Base-by-base conservation (phyloP, 2,113 vertebrate genomes). In the Argyrosomus japonicus region DNA sequence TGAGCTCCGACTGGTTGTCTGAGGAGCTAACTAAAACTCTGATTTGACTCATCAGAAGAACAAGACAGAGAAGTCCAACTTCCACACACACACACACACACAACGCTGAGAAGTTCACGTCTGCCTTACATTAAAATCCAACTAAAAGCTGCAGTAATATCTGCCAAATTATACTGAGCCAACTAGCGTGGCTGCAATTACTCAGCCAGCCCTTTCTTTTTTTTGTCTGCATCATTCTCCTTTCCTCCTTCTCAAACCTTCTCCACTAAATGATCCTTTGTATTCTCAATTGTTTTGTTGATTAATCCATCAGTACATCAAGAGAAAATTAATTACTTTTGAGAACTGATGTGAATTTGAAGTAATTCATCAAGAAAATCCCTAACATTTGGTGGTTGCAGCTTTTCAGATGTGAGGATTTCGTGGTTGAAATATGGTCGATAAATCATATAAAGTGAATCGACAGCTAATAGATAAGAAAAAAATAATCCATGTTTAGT, bases 121-220 rank as follows among this genome's bases (percentile, higher is more conserved):
- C 77, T 92, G 87, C 23, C 63, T 90, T 89, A 91, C 63, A 90
- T 92, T 82, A 86, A 83, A 90, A 68, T 84, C 36, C 71, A 82
- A 75, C 68, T 74, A 62, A 84, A 68, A 67, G 56, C 45, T 78
- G 67, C 6, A 63, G 77, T 36, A 43, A 72, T 72, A 85, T 79
- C 67, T 61, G 54, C 72, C 72, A 84, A 90, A 88, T 83, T 36
- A 60, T 48, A 69, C 56, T 11, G 53, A 84, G 82, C 75, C 58
- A 82, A 83, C 27, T 68, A 68, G 51, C 6, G 23, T 81, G 68
- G 18, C 40, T 83, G 70, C 57, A 82, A 77, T 80, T 72, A 83
- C 74, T 84, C 79, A 80, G 53, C 51, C 27, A 73, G 29, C 10
- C 63, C 48, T 14, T 25, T 40, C n/a, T 75, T 45, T 27, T 56